Evolutionary conservation across 2,113 vertebrate genomes (phyloP), one percentile per base, ranked within the genome.

Genomic region (Psilopogon haemacephalus): DNA sequence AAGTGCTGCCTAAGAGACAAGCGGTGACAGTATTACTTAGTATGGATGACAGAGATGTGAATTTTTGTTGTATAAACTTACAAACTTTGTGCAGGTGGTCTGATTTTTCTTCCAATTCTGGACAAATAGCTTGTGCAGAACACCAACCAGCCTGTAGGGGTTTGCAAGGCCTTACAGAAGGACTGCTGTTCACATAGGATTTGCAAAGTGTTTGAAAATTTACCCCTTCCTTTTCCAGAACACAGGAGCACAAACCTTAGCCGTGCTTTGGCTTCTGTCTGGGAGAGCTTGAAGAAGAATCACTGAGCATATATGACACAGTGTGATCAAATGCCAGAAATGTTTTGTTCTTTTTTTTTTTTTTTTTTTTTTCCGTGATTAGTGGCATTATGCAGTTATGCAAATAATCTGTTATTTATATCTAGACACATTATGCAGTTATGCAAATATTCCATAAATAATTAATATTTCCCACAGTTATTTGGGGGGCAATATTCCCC

Each of bases 381-480:
- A 97, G 97, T 97, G 86, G 95, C 95, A 98, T 98, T 97, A 98
- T 98, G 97, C 97, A 97, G 97, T 97, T 98, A 98, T 98, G 97
- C 97, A 98, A 98, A 98, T 98, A 98, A 97, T 97, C 95, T 97
- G 97, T 98, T 98, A 98, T 97, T 98, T 98, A 98, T 97, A 98
- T 97, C 97, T 96, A 97, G 97, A 96, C 95, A 96, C 95, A 98
- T 98, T 98, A 98, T 98, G 97, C 97, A 82, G 94, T 97, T 98
- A 98, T 98, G 97, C 97, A 98, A 98, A 98, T 98, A 96, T 97
- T 95, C 97, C 96, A 97, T 98, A 97, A 96, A 96, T 97, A 97
- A 97, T 98, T 98, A 97, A 97, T 98, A 97, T 97, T 98, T 98
- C 97, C 96, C 97, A 98, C 94, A 95, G 93, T 96, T 96, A 96